Conservation (phyloP, 2,888 invertebrate genomes). For the Hydrotaea cyrtoneurina region DNA sequence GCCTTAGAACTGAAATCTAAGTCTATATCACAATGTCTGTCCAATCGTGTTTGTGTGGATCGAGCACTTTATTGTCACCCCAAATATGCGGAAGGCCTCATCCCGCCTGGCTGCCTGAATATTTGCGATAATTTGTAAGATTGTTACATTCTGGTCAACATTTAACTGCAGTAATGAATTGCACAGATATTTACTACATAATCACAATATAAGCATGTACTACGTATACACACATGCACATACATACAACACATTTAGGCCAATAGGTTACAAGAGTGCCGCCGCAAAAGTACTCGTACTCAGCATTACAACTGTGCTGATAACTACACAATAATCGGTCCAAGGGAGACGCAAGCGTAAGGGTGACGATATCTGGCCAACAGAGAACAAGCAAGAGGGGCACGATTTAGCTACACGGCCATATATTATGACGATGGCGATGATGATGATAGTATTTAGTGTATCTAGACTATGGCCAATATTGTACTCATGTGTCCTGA, state of each 20-base stretch:
- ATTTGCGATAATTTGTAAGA: constrained; percentile 24
- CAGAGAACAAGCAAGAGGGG: neutral
- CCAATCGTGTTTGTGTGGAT: no score
- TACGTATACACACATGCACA: neutral
- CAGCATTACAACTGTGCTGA: neutral
- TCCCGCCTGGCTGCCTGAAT: neutral
- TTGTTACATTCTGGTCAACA: constrained; percentile 15
- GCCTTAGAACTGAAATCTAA: no score
- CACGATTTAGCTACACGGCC: neutral
- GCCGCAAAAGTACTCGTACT: constrained; percentile 24
- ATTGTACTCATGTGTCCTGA: neutral
- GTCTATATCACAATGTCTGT: no score
- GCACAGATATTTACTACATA: neutral
- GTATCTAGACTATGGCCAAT: neutral
- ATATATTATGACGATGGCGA: no score
- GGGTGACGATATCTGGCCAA: neutral
- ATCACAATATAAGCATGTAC: neutral
- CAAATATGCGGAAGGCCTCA: neutral
- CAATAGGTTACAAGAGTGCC: constrained; percentile 22
- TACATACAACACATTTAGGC: neutral
- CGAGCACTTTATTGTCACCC: neutral
- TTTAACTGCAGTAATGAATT: constrained; percentile 8
- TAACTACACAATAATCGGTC: constrained; percentile 1
- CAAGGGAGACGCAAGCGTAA: neutral
- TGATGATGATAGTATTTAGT: constrained; percentile 25